Percentiles rank a stretch among this genome's conserved stretches.
Conservation (phyloP, 2,113 vertebrate species). For the Merops nubicus region DNA sequence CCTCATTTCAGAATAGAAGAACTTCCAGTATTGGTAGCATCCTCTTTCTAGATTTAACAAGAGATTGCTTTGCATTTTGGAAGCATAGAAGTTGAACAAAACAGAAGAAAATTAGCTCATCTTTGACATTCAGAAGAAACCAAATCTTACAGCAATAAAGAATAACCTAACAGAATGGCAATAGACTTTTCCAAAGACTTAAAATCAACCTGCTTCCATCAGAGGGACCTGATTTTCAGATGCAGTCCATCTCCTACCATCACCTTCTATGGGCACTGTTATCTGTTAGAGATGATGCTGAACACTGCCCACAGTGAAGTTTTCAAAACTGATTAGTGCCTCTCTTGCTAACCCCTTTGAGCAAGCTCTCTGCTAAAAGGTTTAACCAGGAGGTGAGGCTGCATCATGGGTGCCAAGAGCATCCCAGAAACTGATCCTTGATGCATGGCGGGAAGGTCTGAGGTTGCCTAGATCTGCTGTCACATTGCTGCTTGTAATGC, state of each 20-base stretch:
- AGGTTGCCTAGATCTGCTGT: not conserved
- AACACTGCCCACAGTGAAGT: not conserved
- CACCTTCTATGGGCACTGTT: not conserved
- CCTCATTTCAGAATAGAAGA: slow-evolving; percentile 13
- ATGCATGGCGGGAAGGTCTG: not conserved
- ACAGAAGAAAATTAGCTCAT: not conserved
- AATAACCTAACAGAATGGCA: not conserved
- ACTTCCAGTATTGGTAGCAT: not conserved
- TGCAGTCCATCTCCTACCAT: accelerated
- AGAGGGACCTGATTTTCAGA: not conserved
- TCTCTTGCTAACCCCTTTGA: not conserved
- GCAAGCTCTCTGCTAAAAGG: not conserved
- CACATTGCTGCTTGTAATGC: not conserved
- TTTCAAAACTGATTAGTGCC: not conserved
- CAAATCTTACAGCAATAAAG: not conserved
- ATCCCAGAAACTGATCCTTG: not conserved
- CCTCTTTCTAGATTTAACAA: not conserved
- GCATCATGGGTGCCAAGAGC: not conserved
- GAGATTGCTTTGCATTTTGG: not conserved
- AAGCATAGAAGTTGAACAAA: not conserved
- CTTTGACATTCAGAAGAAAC: not conserved
- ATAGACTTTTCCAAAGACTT: not conserved
- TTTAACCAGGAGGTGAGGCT: not conserved
- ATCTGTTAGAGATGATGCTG: not conserved
- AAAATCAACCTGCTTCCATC: not conserved